phyloP scores from a whole-genome alignment of 2,888 invertebrate genomes.

The Bombylius major region DNA sequence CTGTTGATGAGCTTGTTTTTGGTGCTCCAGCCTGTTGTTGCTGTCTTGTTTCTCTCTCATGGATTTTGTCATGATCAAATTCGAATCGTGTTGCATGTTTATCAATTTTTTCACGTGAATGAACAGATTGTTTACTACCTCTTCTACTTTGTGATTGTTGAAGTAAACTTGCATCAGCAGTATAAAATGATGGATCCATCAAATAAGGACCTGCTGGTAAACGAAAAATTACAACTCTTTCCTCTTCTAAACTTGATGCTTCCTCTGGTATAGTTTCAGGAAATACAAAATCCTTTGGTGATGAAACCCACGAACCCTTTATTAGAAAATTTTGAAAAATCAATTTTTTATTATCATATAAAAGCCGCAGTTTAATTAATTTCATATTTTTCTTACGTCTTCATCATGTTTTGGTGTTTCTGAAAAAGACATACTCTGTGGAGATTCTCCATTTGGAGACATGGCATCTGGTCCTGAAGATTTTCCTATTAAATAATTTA shows the following conservation, averaged over 20 bases:
- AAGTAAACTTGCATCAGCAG: constrained; percentile 68
- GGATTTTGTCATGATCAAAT: constrained; percentile 29
- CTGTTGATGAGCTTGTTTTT: constrained; percentile 48
- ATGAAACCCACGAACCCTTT: constrained; percentile 64
- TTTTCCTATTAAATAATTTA: constrained; percentile 20
- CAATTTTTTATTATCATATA: too few relatives aligned
- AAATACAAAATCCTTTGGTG: constrained; percentile 77
- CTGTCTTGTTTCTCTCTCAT: constrained; percentile 25
- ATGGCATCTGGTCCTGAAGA: constrained; percentile 26
- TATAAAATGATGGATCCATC: constrained; percentile 67
- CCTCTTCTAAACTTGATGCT: constrained; percentile 83
- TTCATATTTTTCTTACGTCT: constrained; percentile 20
- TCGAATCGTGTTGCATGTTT: constrained; percentile 33
- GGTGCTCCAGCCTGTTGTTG: constrained; percentile 26
- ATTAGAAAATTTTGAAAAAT: constrained; percentile 9
- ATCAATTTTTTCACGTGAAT: constrained; percentile 27
- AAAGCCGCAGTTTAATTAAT: too few relatives aligned
- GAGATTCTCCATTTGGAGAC: constrained; percentile 33
- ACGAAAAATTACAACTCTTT: constrained; percentile 81
- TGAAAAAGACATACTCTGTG: constrained; percentile 30
- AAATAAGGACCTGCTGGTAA: constrained; percentile 63
- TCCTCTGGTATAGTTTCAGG: constrained; percentile 90
- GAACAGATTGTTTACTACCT: constrained; percentile 32
- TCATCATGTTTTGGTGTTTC: constrained; percentile 33
- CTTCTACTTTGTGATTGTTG: constrained; percentile 41